Conservation (phyloP, 2,888 invertebrate species). For the Heliothis peltigera region DNA sequence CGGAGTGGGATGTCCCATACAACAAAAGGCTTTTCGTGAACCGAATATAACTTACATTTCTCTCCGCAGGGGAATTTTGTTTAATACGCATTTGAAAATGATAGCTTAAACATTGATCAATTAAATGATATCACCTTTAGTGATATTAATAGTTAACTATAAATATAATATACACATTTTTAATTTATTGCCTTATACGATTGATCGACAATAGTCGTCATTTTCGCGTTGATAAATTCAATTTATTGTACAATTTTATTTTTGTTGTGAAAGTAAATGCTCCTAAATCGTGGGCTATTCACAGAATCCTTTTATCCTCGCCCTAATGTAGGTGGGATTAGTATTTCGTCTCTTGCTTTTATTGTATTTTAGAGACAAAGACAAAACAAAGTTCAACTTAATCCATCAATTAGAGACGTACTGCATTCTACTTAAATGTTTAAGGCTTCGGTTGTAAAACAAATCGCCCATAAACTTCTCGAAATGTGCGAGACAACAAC, state of each 20-base stretch:
- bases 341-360: slow-evolving; percentile 61
- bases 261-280: slow-evolving; percentile 45
- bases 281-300: slow-evolving; percentile 52
- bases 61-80: slow-evolving; percentile 20
- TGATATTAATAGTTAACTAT: background rate
- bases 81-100: slow-evolving; percentile 29
- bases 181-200: background rate
- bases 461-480: slow-evolving; percentile 35
- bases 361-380: slow-evolving; percentile 59
- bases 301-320: slow-evolving; percentile 58
- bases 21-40: slow-evolving; percentile 62
- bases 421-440: slow-evolving; percentile 52
- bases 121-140: slow-evolving; percentile 16
- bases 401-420: slow-evolving; percentile 60
- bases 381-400: slow-evolving; percentile 59
- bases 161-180: too few relatives aligned
- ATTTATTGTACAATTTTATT: slow-evolving; percentile 38
- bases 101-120: slow-evolving; percentile 21
- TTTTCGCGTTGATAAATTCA: slow-evolving; percentile 23
- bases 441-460: slow-evolving; percentile 42
- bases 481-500: slow-evolving; percentile 26
- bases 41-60: slow-evolving; percentile 46
- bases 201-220: slow-evolving; percentile 10
- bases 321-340: slow-evolving; percentile 62
- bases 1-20: slow-evolving; percentile 58